phyloP scores from a whole-genome alignment of 1,140 invertebrate species.

The Danaus plexippus region DNA sequence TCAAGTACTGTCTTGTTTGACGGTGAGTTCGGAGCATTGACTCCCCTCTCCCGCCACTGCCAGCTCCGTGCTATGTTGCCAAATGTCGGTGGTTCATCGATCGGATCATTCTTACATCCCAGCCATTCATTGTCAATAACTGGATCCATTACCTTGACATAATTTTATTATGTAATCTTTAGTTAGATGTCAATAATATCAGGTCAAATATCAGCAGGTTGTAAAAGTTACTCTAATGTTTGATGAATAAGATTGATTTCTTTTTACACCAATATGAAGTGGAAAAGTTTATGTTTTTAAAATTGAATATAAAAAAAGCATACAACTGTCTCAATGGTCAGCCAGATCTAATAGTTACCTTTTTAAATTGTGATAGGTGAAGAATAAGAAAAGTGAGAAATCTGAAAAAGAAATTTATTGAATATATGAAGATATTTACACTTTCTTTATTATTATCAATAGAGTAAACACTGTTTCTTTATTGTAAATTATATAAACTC shows the following conservation, averaged over 20 bases:
- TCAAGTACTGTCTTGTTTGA: slow-evolving; percentile 58
- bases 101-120: slow-evolving; percentile 47
- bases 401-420: slow-evolving; percentile 16
- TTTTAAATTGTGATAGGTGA: slow-evolving; percentile 16
- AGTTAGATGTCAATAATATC: slow-evolving; percentile 3
- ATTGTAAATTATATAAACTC: no score
- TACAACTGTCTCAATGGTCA: no score
- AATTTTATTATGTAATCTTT: slow-evolving; percentile 7
- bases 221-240: no score
- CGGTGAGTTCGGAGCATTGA: slow-evolving; percentile 41
- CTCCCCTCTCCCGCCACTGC: slow-evolving; percentile 56
- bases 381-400: slow-evolving; percentile 13
- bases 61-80: slow-evolving; percentile 57
- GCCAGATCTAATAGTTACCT: slow-evolving; percentile 7
- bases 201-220: not conserved
- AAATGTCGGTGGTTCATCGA: slow-evolving; percentile 43
- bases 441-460: no score
- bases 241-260: no score
- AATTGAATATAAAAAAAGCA: no score
- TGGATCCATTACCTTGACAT: slow-evolving; percentile 54
- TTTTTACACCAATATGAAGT: no score
- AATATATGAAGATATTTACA: no score
- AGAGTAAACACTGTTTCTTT: no score
- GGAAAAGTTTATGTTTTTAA: no score
- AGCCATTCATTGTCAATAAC: slow-evolving; percentile 56